Evolutionary conservation across 2,113 vertebrate species (phyloP).

Genomic region (Micronycteris hirsuta): DNA sequence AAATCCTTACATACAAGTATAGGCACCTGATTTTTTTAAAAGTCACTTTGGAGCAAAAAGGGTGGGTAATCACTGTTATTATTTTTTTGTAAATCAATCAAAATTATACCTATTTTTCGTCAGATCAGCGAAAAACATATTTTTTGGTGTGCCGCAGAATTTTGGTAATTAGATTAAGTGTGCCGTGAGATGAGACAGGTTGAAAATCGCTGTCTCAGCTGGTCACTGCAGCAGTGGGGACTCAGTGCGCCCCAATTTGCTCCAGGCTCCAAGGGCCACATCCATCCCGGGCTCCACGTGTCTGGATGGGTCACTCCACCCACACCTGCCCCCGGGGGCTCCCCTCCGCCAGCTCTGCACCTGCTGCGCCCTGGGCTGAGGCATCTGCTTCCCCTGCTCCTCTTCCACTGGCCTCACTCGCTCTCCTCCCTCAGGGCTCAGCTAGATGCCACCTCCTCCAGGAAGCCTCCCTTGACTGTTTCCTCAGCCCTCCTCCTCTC

Average conservation of each 20-base stretch:
- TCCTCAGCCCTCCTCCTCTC: neutral
- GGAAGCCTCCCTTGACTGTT: neutral
- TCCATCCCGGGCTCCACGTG: fast-evolving
- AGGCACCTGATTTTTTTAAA: neutral
- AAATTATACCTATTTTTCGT: neutral
- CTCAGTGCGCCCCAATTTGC: neutral
- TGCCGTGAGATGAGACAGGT: neutral
- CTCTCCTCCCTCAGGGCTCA: neutral
- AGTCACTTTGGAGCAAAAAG: neutral
- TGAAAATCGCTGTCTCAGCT: neutral
- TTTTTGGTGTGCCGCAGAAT: neutral
- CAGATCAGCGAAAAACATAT: neutral
- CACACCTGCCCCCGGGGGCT: fast-evolving
- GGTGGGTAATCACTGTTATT: neutral
- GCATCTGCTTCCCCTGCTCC: neutral
- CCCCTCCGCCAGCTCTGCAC: neutral
- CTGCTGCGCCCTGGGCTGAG: neutral
- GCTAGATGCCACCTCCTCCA: neutral
- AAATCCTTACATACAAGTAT: neutral
- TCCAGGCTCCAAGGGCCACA: neutral
- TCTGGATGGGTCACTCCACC: fast-evolving
- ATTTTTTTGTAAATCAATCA: neutral
- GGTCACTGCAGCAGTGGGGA: neutral
- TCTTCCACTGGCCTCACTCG: neutral
- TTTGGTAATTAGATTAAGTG: neutral